A percentile compares a stretch with the other conserved stretches of the same genome.
Conservation (phyloP, 2,113 vertebrate species). For the Equus quagga region DNA sequence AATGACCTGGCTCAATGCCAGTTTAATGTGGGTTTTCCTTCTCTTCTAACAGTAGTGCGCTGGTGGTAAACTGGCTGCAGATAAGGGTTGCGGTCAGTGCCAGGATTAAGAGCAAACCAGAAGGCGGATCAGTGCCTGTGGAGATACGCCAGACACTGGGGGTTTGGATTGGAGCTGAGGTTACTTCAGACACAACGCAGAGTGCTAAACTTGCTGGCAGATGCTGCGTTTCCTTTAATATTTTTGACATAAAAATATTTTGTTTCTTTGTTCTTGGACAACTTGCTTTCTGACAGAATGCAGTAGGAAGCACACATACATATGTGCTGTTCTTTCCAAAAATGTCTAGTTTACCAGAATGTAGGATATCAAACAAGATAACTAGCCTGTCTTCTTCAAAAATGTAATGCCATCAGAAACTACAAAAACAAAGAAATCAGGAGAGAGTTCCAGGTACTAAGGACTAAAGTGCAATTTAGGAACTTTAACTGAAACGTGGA, state of each 20-base stretch:
- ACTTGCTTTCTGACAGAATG: background rate
- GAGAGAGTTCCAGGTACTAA: background rate
- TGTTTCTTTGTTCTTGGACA: background rate
- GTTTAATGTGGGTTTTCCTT: background rate
- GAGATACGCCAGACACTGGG: background rate
- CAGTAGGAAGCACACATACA: background rate
- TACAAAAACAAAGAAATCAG: background rate
- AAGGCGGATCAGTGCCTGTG: background rate
- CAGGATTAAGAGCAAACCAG: background rate
- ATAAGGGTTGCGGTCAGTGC: background rate
- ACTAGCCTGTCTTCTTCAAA: background rate
- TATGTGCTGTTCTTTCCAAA: background rate
- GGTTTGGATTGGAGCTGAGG: conserved; percentile 56
- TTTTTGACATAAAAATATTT: background rate
- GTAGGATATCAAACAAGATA: background rate
- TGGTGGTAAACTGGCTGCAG: background rate
- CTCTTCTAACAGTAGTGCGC: background rate
- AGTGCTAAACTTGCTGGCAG: conserved; percentile 41
- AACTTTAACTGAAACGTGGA: background rate
- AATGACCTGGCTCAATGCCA: background rate
- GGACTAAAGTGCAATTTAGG: background rate
- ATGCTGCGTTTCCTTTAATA: background rate
- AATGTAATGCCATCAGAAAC: background rate
- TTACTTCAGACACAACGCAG: conserved; percentile 63
- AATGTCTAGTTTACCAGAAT: background rate